phyloP scores from a whole-genome alignment of 2,113 vertebrate species.

The Picathartes gymnocephalus region DNA sequence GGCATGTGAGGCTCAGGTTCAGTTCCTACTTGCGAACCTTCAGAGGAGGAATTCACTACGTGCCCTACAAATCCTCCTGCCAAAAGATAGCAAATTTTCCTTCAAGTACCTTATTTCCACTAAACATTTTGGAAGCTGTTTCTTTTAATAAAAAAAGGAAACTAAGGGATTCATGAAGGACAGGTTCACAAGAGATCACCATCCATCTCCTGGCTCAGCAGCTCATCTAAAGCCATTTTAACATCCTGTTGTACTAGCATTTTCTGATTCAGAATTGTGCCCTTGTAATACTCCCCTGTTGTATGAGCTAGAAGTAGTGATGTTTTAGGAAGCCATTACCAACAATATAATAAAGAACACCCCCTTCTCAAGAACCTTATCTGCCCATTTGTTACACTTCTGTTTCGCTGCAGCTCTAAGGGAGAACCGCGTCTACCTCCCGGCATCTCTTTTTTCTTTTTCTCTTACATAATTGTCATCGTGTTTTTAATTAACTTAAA shows the following conservation, averaged over 20 bases:
- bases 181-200: not conserved
- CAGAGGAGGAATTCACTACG: not conserved
- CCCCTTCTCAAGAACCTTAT: not conserved
- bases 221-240: not conserved
- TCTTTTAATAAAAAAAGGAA: not conserved
- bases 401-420: not conserved
- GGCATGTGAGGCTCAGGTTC: not conserved
- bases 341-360: not conserved
- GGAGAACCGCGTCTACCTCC: not conserved
- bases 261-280: not conserved
- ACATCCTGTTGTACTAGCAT: not conserved
- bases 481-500: slow-evolving; percentile 10
- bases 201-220: not conserved
- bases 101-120: not conserved
- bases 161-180: not conserved
- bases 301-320: not conserved
- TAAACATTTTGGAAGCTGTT: not conserved
- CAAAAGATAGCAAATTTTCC: not conserved
- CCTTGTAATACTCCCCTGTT: not conserved
- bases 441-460: not conserved
- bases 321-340: not conserved
- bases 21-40: not conserved
- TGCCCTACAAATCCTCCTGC: not conserved
- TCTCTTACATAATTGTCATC: not conserved
- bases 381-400: not conserved